Percentiles rank a stretch among this genome's conserved stretches.
Conservation (phyloP, 2,113 vertebrate species). For the Neodontobutis hainanensis region DNA sequence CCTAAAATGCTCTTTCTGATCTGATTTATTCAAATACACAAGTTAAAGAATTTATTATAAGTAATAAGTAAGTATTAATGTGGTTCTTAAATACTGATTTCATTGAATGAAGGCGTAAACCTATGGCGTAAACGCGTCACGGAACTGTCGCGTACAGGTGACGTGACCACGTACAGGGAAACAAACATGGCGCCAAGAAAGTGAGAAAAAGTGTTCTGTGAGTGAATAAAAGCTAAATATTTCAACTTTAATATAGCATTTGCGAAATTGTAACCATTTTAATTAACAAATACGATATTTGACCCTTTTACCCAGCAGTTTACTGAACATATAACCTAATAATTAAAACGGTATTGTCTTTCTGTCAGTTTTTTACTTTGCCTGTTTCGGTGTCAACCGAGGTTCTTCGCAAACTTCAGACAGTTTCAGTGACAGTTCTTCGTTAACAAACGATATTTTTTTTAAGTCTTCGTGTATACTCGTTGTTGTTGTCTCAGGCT, state of each 20-base stretch:
- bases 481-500: too few relatives aligned
- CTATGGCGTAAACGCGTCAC: background rate
- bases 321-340: background rate
- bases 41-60: too few relatives aligned
- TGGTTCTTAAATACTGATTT: too few relatives aligned
- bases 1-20: too few relatives aligned
- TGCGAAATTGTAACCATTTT: rapidly evolving
- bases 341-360: background rate
- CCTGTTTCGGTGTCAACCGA: conserved; percentile 8
- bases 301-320: background rate
- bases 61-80: too few relatives aligned
- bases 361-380: background rate
- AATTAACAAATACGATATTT: background rate
- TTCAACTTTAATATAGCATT: background rate
- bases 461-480: too few relatives aligned
- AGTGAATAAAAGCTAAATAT: conserved; percentile 18
- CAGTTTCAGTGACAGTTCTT: background rate
- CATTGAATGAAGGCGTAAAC: too few relatives aligned
- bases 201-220: conserved; percentile 22
- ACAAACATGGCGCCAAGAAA: conserved; percentile 64
- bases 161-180: conserved; percentile 23
- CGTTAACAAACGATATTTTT: too few relatives aligned
- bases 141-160: background rate
- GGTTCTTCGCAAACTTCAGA: too few relatives aligned
- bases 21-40: too few relatives aligned